Conservation (phyloP, 1,140 invertebrate species). For the Drosophila pandora region DNA sequence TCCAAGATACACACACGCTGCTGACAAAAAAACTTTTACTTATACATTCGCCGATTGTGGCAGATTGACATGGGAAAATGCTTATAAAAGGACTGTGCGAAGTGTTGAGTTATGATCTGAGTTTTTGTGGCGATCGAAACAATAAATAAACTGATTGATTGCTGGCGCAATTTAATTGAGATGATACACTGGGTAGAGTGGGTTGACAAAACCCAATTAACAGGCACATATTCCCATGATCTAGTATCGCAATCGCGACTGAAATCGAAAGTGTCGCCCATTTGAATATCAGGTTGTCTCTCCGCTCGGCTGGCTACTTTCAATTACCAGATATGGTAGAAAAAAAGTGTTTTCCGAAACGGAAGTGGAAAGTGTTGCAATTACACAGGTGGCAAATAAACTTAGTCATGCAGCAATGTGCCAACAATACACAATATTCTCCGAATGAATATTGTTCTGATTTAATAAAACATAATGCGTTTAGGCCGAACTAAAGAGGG, state of each 20-base stretch:
- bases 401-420: constrained; percentile 56
- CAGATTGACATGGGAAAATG: constrained; percentile 78
- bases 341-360: constrained; percentile 44
- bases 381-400: constrained; percentile 34
- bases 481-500: constrained; percentile 67
- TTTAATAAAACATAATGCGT: constrained; percentile 58
- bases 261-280: constrained; percentile 67
- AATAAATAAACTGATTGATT: constrained; percentile 68
- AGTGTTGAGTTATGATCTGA: constrained; percentile 54
- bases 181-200: constrained; percentile 20
- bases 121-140: constrained; percentile 24
- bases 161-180: constrained; percentile 38
- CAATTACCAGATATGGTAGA: constrained; percentile 46
- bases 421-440: constrained; percentile 12
- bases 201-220: constrained; percentile 35
- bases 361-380: constrained; percentile 78
- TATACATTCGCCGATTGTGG: constrained; percentile 51
- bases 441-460: constrained; percentile 24
- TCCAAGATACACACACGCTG: constrained; percentile 12
- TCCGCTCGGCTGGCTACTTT: constrained; percentile 58
- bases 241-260: constrained; percentile 12
- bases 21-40: constrained; percentile 57
- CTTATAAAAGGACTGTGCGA: constrained; percentile 72
- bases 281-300: constrained; percentile 40
- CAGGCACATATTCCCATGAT: constrained; percentile 38